phyloP scores from a whole-genome alignment of 2,888 invertebrate species.

The Icerya purchasi region DNA sequence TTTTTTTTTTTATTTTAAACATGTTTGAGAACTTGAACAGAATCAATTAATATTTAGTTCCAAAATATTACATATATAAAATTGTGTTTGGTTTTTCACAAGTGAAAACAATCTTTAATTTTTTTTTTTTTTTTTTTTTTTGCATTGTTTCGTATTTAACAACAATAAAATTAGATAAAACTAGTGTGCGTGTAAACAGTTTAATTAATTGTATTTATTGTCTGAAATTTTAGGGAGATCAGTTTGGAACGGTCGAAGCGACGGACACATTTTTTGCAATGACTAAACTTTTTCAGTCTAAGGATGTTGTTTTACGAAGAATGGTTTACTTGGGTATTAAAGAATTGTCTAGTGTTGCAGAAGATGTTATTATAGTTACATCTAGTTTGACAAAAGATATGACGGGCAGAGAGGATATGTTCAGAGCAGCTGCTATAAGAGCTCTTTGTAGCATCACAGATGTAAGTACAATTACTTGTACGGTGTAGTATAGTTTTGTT shows the following conservation, averaged over 20 bases:
- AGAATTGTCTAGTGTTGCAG: conserved; percentile 79
- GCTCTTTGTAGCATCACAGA: conserved; percentile 96
- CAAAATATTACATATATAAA: no score
- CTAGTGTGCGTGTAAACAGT: not conserved
- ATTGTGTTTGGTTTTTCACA: no score
- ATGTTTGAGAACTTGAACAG: no score
- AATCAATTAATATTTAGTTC: no score
- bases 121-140: not conserved
- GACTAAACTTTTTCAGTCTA: conserved; percentile 95
- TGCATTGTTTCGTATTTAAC: not conserved
- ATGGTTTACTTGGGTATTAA: conserved; percentile 93
- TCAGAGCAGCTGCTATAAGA: conserved; percentile 85
- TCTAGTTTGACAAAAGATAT: conserved; percentile 93
- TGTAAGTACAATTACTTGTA: no score
- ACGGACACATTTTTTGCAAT: conserved; percentile 98
- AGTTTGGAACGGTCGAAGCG: conserved; percentile 78
- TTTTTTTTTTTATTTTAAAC: no score
- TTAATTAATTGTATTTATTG: no score
- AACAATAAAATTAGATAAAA: not conserved
- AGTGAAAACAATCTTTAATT: no score
- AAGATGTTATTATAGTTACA: conserved; percentile 99
- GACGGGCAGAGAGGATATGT: conserved; percentile 87
- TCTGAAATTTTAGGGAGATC: conserved; percentile 43
- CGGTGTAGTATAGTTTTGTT: no score
- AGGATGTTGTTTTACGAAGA: conserved; percentile 78